Evolutionary conservation across 2,797 vertebrate genomes (phyloP).

Genomic region (Cyprinella venusta): DNA sequence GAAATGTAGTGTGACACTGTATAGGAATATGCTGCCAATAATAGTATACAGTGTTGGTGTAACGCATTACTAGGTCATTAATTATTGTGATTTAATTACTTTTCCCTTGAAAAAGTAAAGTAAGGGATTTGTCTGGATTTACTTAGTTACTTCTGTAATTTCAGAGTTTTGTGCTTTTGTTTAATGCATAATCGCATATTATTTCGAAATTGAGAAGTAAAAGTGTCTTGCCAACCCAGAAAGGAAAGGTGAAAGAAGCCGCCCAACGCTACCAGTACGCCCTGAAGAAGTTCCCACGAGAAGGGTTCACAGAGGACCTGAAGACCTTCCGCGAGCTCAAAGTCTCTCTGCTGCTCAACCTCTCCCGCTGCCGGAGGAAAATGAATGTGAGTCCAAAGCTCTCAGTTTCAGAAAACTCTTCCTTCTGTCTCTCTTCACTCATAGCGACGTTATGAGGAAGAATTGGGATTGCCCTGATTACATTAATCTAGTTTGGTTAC

Average conservation of each 20-base stretch:
- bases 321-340: slow-evolving; percentile 95
- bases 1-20: not conserved
- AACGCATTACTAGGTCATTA: not conserved
- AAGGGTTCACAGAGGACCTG: slow-evolving; percentile 91
- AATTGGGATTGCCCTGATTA: not conserved
- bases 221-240: slow-evolving; percentile 71
- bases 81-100: not conserved
- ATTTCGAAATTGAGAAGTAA: not conserved
- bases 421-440: slow-evolving; percentile 25
- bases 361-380: slow-evolving; percentile 95
- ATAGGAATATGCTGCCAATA: not conserved
- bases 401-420: not conserved
- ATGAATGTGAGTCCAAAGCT: slow-evolving; percentile 87
- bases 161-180: not conserved
- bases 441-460: not conserved
- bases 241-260: slow-evolving; percentile 95
- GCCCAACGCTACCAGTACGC: slow-evolving; percentile 96
- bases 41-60: not conserved
- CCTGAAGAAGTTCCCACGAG: slow-evolving; percentile 94
- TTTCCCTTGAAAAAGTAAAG: not conserved
- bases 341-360: slow-evolving; percentile 95
- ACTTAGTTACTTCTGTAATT: not conserved
- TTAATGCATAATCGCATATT: not conserved
- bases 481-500: not conserved
- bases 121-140: not conserved